Base-by-base conservation (phyloP, 2,113 vertebrate genomes). In the Larimichthys crocea region DNA sequence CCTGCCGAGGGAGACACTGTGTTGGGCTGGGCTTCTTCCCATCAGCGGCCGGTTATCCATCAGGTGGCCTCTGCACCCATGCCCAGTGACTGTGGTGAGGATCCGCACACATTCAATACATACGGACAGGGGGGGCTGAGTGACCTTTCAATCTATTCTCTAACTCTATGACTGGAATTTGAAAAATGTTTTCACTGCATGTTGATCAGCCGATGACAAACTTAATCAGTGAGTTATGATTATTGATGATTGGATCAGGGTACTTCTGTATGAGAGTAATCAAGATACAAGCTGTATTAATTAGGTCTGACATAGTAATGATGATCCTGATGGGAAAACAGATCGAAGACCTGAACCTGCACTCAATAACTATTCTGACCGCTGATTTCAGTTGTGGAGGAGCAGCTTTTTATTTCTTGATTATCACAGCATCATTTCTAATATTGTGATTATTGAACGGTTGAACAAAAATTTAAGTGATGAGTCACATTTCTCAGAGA, bases 1-100 rank as follows among this genome's bases (percentile, higher is more conserved):
- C 88, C 87, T 26, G 80, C 92, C 0, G 96, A 96, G 93, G 96
- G 95, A 88, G 93, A 94, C 83, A 80, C 89, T 31, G 86, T 95
- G 74, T 88, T 91, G 80, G 96, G 91, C 91, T 94, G 91, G 81
- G 15, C 35, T 35, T 93, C 96, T 17, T 64, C 86, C 63, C 81
- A 80, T 66, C 92, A 92, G 79, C 91, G 92, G 2, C 92, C 96
- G 0, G 93, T 98, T 53, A 96, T 96, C 72, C 97, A 98, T 93
- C 97, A 96, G 82, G 96, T 99, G 90, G 96, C 97, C 63, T 97
- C 98, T 52, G 97, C 96, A 83, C 98, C 98, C 24, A 98, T 99
- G 97, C 98, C 98, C 92, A 95, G 93, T 11, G 97, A 99, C 91
- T 97, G 96, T 22, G 98, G 98, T 98, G 95, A 80, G 97, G 22